Base-by-base conservation (phyloP, 1,140 invertebrate genomes). In the Choristoneura fumiferana region DNA sequence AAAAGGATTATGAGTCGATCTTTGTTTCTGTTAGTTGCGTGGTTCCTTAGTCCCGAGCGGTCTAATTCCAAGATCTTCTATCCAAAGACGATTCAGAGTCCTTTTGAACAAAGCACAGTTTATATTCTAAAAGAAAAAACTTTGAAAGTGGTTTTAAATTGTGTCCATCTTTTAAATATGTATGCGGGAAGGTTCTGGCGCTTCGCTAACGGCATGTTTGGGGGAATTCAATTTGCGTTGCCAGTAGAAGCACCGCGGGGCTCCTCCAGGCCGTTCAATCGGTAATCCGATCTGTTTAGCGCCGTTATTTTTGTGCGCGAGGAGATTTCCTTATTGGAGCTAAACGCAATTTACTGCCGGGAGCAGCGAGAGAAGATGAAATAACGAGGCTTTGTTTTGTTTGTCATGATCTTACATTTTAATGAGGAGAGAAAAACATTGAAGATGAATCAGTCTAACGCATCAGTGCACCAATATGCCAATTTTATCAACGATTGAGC, bases 1-100 rank as follows among this genome's bases (percentile, higher is more conserved):
- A 89, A 89, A 89, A 89, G 86, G 86, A 89, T 82, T 87, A 69
- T 86, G 84, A 89, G 78, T 89, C 84, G 84, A 86, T 87, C 84
- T 89, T 89, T 86, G 84, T 84, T 87, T 85, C 84, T 87, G 81
- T 89, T 73, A 76, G 83, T 86, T 86, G 84, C 81, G 76, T 74
- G 84, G 86, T 89, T 89, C 86, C 86, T 84, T 78, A 62, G 82
- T 87, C 86, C 86, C 77, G 67, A 66, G 54, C 39, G 60, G 57
- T 61, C 35, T 63, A 49, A 60, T 67, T n/a, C n/a, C 54, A 65
- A 73, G 53, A 63, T 71, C 68, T 76, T 68, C 76, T 61, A 70
- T 72, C 70, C 86, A 87, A 89, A 89, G 84, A 89, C 75, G 86
- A 87, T 84, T 89, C 86, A 89, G 80, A 87, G 78, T 89, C 86